These are phyloP conservation scores for Micromesistius poutassou DNA, from an alignment of 2,797 vertebrate species.

Conservation along the genomic window DNA sequence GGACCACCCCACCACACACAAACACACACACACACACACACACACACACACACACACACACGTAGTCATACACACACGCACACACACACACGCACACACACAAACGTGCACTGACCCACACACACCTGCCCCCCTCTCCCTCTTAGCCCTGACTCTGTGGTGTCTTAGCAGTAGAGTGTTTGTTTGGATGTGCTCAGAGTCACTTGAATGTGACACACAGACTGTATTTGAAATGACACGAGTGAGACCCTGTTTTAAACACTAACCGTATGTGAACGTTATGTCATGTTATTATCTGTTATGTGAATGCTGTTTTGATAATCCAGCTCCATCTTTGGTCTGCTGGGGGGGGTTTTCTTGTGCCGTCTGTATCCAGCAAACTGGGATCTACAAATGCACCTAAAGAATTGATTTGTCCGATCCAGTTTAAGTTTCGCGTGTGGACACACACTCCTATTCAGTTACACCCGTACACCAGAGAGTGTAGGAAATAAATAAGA, in stretches of 20 bases:
- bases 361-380: background rate
- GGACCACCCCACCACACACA: constrained; percentile 1
- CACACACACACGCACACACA: background rate
- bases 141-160: constrained; percentile 41
- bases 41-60: constrained; percentile 10
- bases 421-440: background rate
- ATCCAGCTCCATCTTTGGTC: background rate
- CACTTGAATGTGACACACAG: constrained; percentile 28
- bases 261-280: constrained; percentile 22
- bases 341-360: background rate
- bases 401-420: background rate
- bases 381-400: background rate
- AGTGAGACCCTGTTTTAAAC: background rate
- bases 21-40: constrained; percentile 18
- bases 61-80: no score
- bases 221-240: constrained; percentile 32
- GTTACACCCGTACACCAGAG: background rate
- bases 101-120: background rate
- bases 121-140: constrained; percentile 39
- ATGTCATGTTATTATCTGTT: constrained; percentile 47
- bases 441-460: background rate
- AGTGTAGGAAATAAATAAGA: background rate
- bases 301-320: background rate
- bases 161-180: constrained; percentile 48
- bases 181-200: constrained; percentile 51